Percentiles rank a stretch among this genome's conserved stretches.
These are phyloP conservation scores for Xestia xanthographa DNA, from an alignment of 2,888 invertebrate species.

Conservation along the genomic window DNA sequence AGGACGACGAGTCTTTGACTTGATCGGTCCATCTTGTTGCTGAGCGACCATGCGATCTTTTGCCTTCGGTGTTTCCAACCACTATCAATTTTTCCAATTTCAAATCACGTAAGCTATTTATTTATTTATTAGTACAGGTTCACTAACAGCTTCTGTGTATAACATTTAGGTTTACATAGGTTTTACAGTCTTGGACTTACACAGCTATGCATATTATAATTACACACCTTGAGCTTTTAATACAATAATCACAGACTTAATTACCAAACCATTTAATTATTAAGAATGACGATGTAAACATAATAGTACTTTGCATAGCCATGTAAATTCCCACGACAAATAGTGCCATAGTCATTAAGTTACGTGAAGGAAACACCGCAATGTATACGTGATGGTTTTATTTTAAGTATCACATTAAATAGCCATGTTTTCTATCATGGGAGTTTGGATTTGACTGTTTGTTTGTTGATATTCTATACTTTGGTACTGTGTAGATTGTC, in stretches of 20 bases:
- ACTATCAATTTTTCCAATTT: no score
- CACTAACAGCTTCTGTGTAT: no score
- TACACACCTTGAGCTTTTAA: neutral
- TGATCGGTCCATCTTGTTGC: no score
- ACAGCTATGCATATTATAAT: no score
- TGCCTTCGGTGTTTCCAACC: no score
- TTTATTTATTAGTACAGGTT: no score
- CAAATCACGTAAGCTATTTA: neutral
- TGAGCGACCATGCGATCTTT: no score
- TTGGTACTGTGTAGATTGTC: neutral
- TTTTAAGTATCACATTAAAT: conserved; percentile 49
- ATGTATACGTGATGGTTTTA: conserved; percentile 56
- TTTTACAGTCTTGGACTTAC: no score
- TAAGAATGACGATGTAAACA: conserved; percentile 34
- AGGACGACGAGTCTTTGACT: no score
- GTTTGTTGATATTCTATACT: conserved; percentile 9
- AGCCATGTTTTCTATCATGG: conserved; percentile 5
- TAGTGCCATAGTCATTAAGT: conserved; percentile 27
- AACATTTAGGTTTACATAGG: no score
- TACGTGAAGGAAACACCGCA: conserved; percentile 50
- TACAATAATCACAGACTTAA: no score
- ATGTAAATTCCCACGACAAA: conserved; percentile 45
- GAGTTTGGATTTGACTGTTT: neutral
- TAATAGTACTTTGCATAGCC: neutral
- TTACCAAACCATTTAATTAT: neutral